Percentiles rank a stretch among this genome's conserved stretches.
Conservation (phyloP, 2,113 vertebrate genomes). For the Anser brachyrhynchus region DNA sequence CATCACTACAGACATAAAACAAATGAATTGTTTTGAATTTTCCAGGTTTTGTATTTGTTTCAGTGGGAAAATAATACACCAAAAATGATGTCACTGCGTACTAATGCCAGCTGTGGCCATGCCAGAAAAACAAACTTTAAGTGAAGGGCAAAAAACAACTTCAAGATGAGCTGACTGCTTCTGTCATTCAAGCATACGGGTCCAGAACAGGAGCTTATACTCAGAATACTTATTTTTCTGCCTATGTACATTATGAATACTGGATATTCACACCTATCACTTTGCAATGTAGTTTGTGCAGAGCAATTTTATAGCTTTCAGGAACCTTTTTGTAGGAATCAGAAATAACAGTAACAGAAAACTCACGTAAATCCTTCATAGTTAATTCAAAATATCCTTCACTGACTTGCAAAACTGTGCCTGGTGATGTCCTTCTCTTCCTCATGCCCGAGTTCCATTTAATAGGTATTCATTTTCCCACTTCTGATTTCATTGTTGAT, state of each 20-base stretch:
- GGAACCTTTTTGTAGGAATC: not conserved
- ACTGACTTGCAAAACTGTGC: not conserved
- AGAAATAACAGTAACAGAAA: not conserved
- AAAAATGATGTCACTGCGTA: not conserved
- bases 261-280: not conserved
- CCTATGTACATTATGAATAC: not conserved
- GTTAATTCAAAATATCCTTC: not conserved
- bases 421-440: not conserved
- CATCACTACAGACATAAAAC: not conserved
- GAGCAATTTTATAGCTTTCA: not conserved
- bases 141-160: not conserved
- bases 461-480: not conserved
- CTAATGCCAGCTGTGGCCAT: not conserved
- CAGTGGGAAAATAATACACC: not conserved
- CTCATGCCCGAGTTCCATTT: not conserved
- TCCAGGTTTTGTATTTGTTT: not conserved
- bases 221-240: not conserved
- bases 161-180: not conserved
- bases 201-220: not conserved
- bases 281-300: not conserved
- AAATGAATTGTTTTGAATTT: not conserved
- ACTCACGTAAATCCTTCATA: not conserved
- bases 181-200: not conserved
- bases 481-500: not conserved
- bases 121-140: not conserved